Conservation (phyloP, 2,888 invertebrate species). For the Corbicula japonica region DNA sequence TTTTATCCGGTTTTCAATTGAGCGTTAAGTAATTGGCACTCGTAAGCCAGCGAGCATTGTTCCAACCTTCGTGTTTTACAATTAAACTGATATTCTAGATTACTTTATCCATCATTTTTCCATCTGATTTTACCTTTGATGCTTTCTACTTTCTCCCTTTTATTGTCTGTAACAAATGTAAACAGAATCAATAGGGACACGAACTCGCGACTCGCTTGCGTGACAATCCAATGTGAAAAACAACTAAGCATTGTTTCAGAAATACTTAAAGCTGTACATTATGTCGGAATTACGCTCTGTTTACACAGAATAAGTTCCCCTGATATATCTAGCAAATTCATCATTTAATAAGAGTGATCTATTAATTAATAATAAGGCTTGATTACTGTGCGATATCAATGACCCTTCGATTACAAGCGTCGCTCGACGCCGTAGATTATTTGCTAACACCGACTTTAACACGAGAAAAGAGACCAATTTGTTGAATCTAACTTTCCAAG, state of each 20-base stretch:
- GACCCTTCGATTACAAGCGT: no score
- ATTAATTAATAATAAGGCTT: constrained; percentile 63
- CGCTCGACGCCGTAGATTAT: constrained; percentile 52
- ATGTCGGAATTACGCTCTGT: constrained; percentile 25
- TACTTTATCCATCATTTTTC: constrained; percentile 61
- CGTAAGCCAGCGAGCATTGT: constrained; percentile 19
- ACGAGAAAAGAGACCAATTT: constrained; percentile 52
- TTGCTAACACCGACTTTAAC: constrained; percentile 53
- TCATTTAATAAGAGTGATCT: constrained; percentile 43
- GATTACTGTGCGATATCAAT: constrained; percentile 41
- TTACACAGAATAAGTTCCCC: constrained; percentile 39
- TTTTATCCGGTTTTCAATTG: no score
- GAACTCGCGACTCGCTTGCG: constrained; percentile 18
- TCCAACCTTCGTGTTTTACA: constrained; percentile 26
- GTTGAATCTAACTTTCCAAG: constrained; percentile 58
- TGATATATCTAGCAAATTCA: constrained; percentile 35
- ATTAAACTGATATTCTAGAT: constrained; percentile 56
- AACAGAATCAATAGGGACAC: constrained; percentile 42
- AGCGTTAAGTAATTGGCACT: constrained; percentile 37
- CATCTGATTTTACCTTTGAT: constrained; percentile 58
- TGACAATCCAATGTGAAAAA: constrained; percentile 36
- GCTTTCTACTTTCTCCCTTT: constrained; percentile 30
- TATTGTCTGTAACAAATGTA: constrained; percentile 45
- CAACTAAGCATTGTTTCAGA: constrained; percentile 26
- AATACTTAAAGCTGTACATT: constrained; percentile 51